Evolutionary conservation across 2,888 invertebrate species (phyloP).

Genomic region (Drosophila helvetica): DNA sequence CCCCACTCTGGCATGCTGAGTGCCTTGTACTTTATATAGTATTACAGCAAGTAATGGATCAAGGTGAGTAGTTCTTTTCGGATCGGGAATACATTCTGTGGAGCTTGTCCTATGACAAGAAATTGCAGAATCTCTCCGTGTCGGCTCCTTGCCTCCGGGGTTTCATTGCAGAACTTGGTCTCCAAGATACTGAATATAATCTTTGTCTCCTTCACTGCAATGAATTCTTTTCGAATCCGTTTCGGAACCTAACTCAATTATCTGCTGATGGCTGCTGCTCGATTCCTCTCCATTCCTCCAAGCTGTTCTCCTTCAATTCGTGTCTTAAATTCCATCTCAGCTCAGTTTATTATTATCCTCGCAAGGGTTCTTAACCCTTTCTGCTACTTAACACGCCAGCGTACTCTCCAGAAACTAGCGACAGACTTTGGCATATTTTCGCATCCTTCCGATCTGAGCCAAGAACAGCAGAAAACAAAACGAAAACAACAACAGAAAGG

Average conservation of each 20-base stretch:
- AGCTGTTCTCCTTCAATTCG: conserved; percentile 3
- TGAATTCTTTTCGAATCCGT: not conserved
- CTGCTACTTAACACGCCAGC: conserved; percentile 76
- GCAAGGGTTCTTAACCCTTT: conserved; percentile 60
- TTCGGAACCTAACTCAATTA: too few species aligned
- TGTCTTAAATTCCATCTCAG: not conserved
- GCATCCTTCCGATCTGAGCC: conserved; percentile 32
- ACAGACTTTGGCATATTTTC: conserved; percentile 65
- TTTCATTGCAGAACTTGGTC: too few species aligned
- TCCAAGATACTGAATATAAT: too few species aligned
- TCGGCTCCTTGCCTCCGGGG: too few species aligned
- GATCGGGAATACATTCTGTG: too few species aligned
- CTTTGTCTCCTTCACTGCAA: not conserved
- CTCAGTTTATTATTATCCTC: conserved; percentile 36
- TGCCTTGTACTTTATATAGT: too few species aligned
- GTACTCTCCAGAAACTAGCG: conserved; percentile 74
- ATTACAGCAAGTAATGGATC: too few species aligned
- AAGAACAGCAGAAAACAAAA: conserved; percentile 10
- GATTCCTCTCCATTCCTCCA: not conserved
- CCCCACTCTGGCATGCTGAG: too few species aligned
- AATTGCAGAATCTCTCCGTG: too few species aligned
- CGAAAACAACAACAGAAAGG: conserved; percentile 7
- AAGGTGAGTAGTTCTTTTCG: too few species aligned
- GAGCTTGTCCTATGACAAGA: too few species aligned
- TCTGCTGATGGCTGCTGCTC: too few species aligned